A percentile compares a stretch with the other conserved stretches of the same genome.
phyloP scores from a whole-genome alignment of 2,113 vertebrate species.

The Toxotes jaculatrix region DNA sequence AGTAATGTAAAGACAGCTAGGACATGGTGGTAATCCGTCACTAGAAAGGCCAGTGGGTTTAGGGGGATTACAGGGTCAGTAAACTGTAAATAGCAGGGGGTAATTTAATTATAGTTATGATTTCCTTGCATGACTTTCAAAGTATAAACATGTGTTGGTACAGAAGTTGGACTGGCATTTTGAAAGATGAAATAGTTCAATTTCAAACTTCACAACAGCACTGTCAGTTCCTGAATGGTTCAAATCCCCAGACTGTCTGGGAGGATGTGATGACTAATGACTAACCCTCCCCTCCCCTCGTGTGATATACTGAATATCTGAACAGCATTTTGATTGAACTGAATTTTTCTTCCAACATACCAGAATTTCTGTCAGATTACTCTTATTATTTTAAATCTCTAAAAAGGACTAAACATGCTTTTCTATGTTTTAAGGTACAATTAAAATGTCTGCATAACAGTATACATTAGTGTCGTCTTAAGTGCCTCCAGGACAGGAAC shows the following conservation, averaged over 20 bases:
- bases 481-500: not conserved
- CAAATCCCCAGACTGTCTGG: slow-evolving; percentile 25
- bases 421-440: not conserved
- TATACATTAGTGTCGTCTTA: not conserved
- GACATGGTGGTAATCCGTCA: not conserved
- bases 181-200: slow-evolving; percentile 18
- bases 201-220: slow-evolving; percentile 19
- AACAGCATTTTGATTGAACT: not conserved
- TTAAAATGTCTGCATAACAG: not conserved
- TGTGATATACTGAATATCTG: slow-evolving; percentile 1
- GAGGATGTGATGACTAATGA: slow-evolving; percentile 28
- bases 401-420: not conserved
- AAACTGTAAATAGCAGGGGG: not conserved
- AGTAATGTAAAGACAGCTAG: not conserved
- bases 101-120: slow-evolving; percentile 3
- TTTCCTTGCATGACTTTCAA: slow-evolving; percentile 18
- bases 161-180: slow-evolving; percentile 13
- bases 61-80: not conserved
- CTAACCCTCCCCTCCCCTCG: not conserved
- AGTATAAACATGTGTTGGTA: slow-evolving; percentile 5
- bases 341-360: not conserved
- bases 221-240: slow-evolving; percentile 9
- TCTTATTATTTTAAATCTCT: not conserved
- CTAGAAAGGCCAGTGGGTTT: not conserved
- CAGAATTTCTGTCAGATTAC: not conserved